These are phyloP conservation scores for human DNA, from an alignment of 2,113 vertebrate species.

Conservation along the genomic window DNA sequence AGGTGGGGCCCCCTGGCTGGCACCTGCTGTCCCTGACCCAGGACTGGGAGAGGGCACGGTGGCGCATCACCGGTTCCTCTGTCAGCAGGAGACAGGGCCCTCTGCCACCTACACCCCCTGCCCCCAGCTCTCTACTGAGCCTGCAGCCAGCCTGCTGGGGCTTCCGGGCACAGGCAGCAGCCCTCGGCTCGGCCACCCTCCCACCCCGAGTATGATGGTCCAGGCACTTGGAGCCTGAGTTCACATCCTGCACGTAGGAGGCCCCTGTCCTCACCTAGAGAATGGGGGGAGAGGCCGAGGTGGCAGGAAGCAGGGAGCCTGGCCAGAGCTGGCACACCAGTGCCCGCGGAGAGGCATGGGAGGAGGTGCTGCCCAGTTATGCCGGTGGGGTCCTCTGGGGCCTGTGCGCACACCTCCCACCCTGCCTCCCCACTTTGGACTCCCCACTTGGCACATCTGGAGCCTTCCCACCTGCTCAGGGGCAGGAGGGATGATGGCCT, in stretches of 20 bases:
- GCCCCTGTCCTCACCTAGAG: neutral
- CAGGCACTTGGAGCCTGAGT: neutral
- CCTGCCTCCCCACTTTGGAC: neutral
- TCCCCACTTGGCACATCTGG: neutral
- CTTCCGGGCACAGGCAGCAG: neutral
- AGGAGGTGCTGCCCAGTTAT: neutral
- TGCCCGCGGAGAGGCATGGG: rapidly evolving
- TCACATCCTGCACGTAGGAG: neutral
- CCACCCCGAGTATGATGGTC: neutral
- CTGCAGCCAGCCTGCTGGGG: neutral
- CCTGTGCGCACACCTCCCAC: neutral
- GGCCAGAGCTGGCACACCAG: neutral
- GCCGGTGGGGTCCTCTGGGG: too few species aligned
- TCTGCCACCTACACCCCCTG: neutral
- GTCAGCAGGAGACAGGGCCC: neutral
- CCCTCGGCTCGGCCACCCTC: neutral
- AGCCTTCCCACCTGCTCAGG: neutral
- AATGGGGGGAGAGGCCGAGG: neutral
- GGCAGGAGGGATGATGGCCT: neutral
- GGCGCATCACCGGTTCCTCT: neutral
- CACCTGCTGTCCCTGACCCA: neutral
- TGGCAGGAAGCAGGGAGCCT: neutral
- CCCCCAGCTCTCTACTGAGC: neutral
- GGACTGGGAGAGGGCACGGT: neutral
- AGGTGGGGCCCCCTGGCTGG: neutral